A percentile compares a stretch with the other conserved stretches of the same genome.
Conservation (phyloP, 2,888 invertebrate genomes). For the Neoitamus cyanurus region DNA sequence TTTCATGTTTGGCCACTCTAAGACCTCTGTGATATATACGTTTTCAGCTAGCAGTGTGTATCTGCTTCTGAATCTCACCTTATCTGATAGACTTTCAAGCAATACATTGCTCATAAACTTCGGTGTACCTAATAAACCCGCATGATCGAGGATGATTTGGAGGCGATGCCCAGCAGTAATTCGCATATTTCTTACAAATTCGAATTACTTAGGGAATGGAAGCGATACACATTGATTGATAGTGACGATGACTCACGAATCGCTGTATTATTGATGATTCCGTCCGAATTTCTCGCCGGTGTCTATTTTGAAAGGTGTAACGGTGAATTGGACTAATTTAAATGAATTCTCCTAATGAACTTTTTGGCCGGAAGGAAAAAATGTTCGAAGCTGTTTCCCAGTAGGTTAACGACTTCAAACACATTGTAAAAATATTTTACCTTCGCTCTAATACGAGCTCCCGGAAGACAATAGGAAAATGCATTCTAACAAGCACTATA, state of each 20-base stretch:
- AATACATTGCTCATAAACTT: not conserved
- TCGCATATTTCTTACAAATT: conserved; percentile 9
- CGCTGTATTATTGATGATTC: not conserved
- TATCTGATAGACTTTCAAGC: conserved; percentile 24
- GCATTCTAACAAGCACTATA: not conserved
- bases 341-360: conserved; percentile 31
- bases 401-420: conserved; percentile 14
- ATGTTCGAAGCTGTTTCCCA: not conserved
- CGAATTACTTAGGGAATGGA: not conserved
- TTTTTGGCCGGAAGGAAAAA: not conserved
- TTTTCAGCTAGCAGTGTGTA: conserved; percentile 17
- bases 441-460: not conserved
- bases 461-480: not conserved
- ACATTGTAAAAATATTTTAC: not conserved
- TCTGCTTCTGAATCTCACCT: conserved; percentile 30
- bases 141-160: not conserved
- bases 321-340: conserved; percentile 15
- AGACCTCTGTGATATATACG: conserved; percentile 4
- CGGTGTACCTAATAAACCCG: conserved; percentile 2
- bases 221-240: not conserved
- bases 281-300: not conserved
- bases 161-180: not conserved
- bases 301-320: not conserved
- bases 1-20: not conserved
- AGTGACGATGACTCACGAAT: not conserved